Base-by-base conservation (phyloP, 2,797 vertebrate genomes). In the Takifugu ocellatus region DNA sequence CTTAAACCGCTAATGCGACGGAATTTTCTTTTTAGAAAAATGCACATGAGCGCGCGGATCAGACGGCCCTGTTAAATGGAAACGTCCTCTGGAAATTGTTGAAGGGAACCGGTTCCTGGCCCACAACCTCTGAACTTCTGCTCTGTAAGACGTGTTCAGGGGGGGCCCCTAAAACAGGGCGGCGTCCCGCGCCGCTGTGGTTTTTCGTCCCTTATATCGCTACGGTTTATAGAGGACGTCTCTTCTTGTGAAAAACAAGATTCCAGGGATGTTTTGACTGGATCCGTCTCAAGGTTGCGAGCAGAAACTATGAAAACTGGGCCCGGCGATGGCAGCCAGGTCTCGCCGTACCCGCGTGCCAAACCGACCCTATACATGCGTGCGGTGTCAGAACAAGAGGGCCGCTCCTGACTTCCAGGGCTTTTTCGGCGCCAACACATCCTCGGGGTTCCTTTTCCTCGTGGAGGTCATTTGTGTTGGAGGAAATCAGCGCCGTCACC, bases 281-380 rank as follows among this genome's bases (percentile, higher is more conserved):
- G 66, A 68, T 43, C 47, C 27, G 25, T 55, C 46, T 59, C 59
- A 59, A 54, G 61, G 55, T 0, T 11, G 45, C 43, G 25, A 36
- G 59, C 66, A 27, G 52, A 47, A 3, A 6, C 54, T 56, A 61
- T 62, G 68, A 75, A 70, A 75, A 77, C 68, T 72, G 14, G 46
- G 63, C 53, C 49, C 42, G 3, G 66, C 57, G 61, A 66, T 48
- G 54, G 62, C 65, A 4, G 66, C 51, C 29, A 53, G 74, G 75
- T 63, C 11, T 33, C 33, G 33, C 31, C 45, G 17, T 79, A 63
- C 67, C 74, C 62, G 25, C 26, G 12, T 29, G 72, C 78, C 70
- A 64, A 59, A 60, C 59, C 55, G 16, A 62, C 46, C 68, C 68
- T 69, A 67, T 63, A 21, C 21, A 21, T 21, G 21, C 21, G 21